Evolutionary conservation across 2,797 vertebrate species (phyloP), one percentile per base, ranked within the genome.

Genomic region (Glyptemys insculpta): DNA sequence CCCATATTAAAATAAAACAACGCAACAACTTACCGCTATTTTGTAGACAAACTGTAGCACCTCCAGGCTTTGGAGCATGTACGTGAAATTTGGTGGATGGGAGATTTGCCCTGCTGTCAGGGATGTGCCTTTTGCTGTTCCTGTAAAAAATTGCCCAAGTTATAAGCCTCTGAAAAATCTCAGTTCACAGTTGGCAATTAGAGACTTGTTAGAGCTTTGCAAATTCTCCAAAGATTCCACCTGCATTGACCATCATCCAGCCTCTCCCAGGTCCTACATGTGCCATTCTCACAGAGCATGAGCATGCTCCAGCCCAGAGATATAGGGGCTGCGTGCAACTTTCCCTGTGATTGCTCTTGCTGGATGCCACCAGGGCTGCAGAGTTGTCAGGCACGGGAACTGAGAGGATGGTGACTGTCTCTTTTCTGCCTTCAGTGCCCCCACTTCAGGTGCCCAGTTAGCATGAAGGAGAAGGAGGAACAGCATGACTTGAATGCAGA

Each of bases 181-280:
- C 29, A 2, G 25, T 21, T 81, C 15, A 14, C 4, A 2, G 1
- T 5, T 59, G 8, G 34, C 5, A 6, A n/a, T 44, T n/a, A 85
- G 83, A 81, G 31, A 37, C 31, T 25, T 2, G 2, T 25, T 5
- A 49, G 2, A 5, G 1, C 0, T 6, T 65, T n/a, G 25, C 11
- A 52, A 47, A 9, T 62, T 72, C 52, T n/a, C 0, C 0, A 86
- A 50, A 25, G 78, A 80, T 76, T 87, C 56, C 78, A 50, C 18
- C 49, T 16, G 79, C 79, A 15, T 6, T 54, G n/a, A 37, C 31
- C 50, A 81, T 59, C 31, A 25, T 34, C 34, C 50, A 25, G 7
- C 5, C 21, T 23, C 12, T 23, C 52, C 21, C 52, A 41, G 50
- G 10, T 5, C 34, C 52, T 81, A 12, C 14, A 25, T 37, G 52